A percentile compares a stretch with the other conserved stretches of the same genome.
These are phyloP conservation scores for Actinostola sp. DNA, from an alignment of 92 coral and sea anemone species.

Conservation along the genomic window DNA sequence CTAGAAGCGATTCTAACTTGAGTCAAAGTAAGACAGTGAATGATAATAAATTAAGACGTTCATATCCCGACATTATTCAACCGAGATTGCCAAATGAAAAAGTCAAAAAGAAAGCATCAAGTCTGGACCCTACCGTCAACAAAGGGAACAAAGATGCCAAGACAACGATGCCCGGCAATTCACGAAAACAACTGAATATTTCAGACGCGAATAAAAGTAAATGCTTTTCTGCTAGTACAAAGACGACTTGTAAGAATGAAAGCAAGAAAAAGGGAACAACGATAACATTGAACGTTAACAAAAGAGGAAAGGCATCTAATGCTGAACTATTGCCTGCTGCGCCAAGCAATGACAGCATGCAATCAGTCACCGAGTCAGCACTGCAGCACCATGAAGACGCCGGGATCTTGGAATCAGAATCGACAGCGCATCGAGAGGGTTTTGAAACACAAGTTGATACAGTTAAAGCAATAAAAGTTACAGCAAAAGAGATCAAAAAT, in stretches of 20 bases:
- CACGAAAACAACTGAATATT: neutral
- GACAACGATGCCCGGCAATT: neutral
- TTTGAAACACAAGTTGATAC: no score
- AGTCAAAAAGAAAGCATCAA: neutral
- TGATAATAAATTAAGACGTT: neutral
- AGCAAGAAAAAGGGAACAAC: neutral
- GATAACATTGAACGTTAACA: neutral
- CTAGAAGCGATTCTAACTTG: neutral
- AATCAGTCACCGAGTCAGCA: no score
- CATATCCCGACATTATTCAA: neutral
- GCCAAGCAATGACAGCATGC: no score
- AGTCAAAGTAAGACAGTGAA: neutral
- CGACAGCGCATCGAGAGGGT: no score
- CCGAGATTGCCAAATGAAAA: neutral
- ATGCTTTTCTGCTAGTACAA: neutral
- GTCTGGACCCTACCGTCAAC: no score
- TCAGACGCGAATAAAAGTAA: neutral
- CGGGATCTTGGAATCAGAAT: no score
- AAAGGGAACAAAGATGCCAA: neutral
- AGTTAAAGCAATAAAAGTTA: no score
- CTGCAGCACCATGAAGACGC: no score
- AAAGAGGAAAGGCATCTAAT: neutral
- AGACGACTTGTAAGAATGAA: neutral
- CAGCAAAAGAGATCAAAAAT: no score
- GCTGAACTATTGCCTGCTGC: no score